Base-by-base conservation (phyloP, 2,797 vertebrate species). In the Girardinus metallicus region DNA sequence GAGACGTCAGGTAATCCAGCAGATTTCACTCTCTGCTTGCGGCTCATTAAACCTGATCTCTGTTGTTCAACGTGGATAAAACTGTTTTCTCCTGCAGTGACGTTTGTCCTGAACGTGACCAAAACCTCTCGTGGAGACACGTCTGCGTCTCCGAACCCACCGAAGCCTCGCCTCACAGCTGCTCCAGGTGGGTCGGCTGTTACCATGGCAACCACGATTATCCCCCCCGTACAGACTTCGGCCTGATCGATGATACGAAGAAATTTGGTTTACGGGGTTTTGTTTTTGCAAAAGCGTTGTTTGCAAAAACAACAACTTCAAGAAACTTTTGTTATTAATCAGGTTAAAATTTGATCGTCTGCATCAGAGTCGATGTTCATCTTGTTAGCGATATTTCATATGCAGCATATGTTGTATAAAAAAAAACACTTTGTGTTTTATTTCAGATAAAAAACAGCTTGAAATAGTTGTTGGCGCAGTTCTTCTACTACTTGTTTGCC, bases 391-490 rank as follows among this genome's bases (percentile, higher is more conserved):
- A 55, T 11, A 55, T 26, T 55, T 55, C 8, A 55, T 4, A 10
- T n/a, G 55, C n/a, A 29, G 13, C 55, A 57, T 0, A 29, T 29
- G 26, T 29, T 57, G 11, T 12, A 4, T 15, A 2, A 60, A 29
- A 60, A 29, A 1, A 10, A 60, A 60, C 11, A 60, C 12, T 60
- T 31, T 29, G 10, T 29, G 55, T 60, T 12, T 60, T 13, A 10
- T n/a, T 60, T 60, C 55, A 60, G 55, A 15, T 31, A 29, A 60
- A 0, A 29, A 57, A 60, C 12, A 60, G 12, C 55, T 3, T 13
- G 0, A 9, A 29, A 29, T 12, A 60, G 1, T 0, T 8, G 0
- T 4, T 51, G 49, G 1, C 9, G 1, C 3, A 9, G 7, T 55
- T 23, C 0, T 8, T 1, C 49, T 26, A 53, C 10, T 57, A 0